phyloP scores from a whole-genome alignment of 1,140 invertebrate species.

The Drosophila rhopaloa region DNA sequence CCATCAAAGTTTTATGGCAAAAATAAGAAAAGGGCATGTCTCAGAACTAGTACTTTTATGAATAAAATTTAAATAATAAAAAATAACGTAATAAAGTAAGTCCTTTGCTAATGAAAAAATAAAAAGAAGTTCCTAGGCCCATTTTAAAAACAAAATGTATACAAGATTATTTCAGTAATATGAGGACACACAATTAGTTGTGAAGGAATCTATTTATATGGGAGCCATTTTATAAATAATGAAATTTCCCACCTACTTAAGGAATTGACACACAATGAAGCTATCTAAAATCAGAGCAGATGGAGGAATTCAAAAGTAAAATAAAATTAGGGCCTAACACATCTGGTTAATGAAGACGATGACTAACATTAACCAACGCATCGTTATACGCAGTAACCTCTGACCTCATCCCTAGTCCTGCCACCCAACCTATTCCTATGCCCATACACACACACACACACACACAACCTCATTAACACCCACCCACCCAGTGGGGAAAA shows the following conservation, averaged over 20 bases:
- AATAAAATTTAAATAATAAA: neutral
- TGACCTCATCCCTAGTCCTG: slow-evolving; percentile 12
- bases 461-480: slow-evolving; percentile 48
- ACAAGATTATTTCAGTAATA: too few species aligned
- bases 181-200: too few species aligned
- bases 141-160: too few species aligned
- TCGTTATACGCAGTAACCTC: slow-evolving; percentile 49
- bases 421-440: slow-evolving; percentile 3
- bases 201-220: too few species aligned
- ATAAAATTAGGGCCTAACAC: slow-evolving; percentile 18
- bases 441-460: slow-evolving; percentile 2
- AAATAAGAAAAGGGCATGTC: too few species aligned
- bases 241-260: neutral
- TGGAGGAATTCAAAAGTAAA: neutral
- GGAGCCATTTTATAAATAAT: neutral
- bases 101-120: too few species aligned
- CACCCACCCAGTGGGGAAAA: slow-evolving; percentile 15
- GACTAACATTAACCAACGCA: slow-evolving; percentile 68
- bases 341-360: slow-evolving; percentile 63
- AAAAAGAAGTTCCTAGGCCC: too few species aligned
- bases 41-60: neutral
- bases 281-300: neutral
- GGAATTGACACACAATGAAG: neutral
- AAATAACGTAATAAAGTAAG: too few species aligned
- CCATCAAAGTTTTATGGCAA: neutral